Percentiles rank a stretch among this genome's conserved stretches.
Evolutionary conservation across 2,113 vertebrate species (phyloP).

Genomic region (Pseudorasbora parva): DNA sequence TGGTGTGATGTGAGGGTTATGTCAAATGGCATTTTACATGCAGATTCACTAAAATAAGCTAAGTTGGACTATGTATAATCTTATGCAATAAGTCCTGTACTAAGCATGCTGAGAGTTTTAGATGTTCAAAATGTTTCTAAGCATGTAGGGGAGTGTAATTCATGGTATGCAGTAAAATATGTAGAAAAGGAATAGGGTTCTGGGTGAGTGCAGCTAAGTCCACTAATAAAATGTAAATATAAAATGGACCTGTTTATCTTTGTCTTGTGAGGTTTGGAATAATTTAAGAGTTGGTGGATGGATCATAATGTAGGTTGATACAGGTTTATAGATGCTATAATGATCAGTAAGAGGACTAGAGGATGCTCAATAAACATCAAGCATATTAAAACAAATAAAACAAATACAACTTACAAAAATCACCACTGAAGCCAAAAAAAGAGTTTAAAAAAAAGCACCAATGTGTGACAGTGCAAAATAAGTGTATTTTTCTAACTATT

Average conservation of each 20-base stretch:
- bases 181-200: neutral
- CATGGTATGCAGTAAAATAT: neutral
- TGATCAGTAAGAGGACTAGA: neutral
- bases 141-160: neutral
- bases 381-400: neutral
- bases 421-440: neutral
- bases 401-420: neutral
- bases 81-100: neutral
- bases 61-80: neutral
- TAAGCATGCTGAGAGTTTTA: neutral
- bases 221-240: neutral
- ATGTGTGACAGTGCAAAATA: neutral
- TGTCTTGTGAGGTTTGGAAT: neutral
- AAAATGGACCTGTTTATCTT: neutral
- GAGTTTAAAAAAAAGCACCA: neutral
- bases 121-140: neutral
- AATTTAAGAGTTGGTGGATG: neutral
- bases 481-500: neutral
- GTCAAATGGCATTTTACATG: neutral
- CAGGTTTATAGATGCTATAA: neutral
- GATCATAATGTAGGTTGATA: neutral
- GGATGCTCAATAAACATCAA: neutral
- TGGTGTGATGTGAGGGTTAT: conserved; percentile 26
- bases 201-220: neutral
- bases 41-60: neutral